These are phyloP conservation scores for Actinernus sp. DNA, from an alignment of 92 coral and sea anemone genomes.

Conservation along the genomic window DNA sequence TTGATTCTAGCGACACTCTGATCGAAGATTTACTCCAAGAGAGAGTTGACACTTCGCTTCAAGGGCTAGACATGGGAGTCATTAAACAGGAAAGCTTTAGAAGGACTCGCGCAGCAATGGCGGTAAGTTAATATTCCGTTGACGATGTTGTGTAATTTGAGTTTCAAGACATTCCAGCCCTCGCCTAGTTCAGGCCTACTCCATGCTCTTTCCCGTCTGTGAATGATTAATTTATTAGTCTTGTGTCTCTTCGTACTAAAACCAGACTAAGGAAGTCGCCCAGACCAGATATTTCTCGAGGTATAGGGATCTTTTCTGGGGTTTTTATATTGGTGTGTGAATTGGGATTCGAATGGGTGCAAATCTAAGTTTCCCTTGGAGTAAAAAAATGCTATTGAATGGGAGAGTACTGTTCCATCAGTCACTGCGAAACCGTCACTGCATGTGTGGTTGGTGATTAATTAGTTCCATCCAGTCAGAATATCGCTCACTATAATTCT, in stretches of 20 bases:
- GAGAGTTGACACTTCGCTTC: slow-evolving; percentile 63
- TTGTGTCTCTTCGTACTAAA: slow-evolving; percentile 44
- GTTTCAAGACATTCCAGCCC: background rate
- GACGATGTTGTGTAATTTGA: too few relatives aligned
- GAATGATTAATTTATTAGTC: slow-evolving; percentile 67
- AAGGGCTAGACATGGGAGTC: slow-evolving; percentile 92
- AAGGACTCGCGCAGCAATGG: slow-evolving; percentile 87
- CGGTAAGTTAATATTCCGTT: slow-evolving; percentile 92
- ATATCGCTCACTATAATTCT: too few relatives aligned
- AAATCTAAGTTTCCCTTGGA: too few relatives aligned
- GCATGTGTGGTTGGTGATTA: too few relatives aligned
- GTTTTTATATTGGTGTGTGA: too few relatives aligned
- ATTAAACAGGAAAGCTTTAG: slow-evolving; percentile 71
- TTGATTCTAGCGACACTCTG: slow-evolving; percentile 41
- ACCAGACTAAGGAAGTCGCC: slow-evolving; percentile 10
- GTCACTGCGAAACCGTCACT: too few relatives aligned
- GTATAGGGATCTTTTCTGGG: too few relatives aligned
- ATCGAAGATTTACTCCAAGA: slow-evolving; percentile 65
- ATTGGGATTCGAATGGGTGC: too few relatives aligned
- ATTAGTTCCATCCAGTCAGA: too few relatives aligned
- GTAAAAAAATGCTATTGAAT: too few relatives aligned
- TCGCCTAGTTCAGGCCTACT: slow-evolving; percentile 5
- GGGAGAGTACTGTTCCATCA: too few relatives aligned
- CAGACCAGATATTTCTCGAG: background rate
- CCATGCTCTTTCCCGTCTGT: slow-evolving; percentile 42